Base-by-base conservation (phyloP, 2,888 invertebrate genomes). In the Agrypnus murinus region DNA sequence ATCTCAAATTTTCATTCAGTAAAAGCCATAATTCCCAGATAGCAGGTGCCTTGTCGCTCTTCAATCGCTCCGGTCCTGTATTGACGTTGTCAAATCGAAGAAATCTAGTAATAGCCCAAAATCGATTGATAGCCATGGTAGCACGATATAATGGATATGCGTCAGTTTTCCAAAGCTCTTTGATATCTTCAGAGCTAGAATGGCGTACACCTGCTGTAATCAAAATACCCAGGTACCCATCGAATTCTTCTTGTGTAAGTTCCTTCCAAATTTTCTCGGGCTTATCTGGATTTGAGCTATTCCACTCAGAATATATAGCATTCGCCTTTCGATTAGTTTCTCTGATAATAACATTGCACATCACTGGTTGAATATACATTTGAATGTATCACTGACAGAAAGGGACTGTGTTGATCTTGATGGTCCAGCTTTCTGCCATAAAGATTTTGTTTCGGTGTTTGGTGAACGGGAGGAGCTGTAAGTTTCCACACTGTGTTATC, bases 21-120 rank as follows among this genome's bases (percentile, higher is more conserved):
- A 81, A 80, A 73, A 67, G 74, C 79, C 79, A 81, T n/a, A 77
- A 63, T 45, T 76, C 78, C 8, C 62, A 63, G 19, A 77, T 78
- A 34, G 76, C 66, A 80, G 80, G 79, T 50, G 79, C 79, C 75
- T 80, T 80, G 66, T 81, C 79, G 19, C 62, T 58, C 59, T 75
- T 45, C 50, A 62, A 43, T 34, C 76, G 76, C 19, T 74, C 53
- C 32, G n/a, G 48, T 67, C 80, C 77, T 43, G 79, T 82, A 65
- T 75, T 76, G 12, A 19, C 58, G 64, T 80, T 76, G 55, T 82
- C 78, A 73, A 81, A 81, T 71, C 78, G 58, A 58, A 81, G 73
- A 74, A 79, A 80, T 43, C 78, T 74, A 50, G 75, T 59, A 50
- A 80, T 68, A 34, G 5, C 25, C 3, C 31, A 50, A 32, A 57